phyloP scores from a whole-genome alignment of 2,888 invertebrate genomes.

The Stomorhina lunata region DNA sequence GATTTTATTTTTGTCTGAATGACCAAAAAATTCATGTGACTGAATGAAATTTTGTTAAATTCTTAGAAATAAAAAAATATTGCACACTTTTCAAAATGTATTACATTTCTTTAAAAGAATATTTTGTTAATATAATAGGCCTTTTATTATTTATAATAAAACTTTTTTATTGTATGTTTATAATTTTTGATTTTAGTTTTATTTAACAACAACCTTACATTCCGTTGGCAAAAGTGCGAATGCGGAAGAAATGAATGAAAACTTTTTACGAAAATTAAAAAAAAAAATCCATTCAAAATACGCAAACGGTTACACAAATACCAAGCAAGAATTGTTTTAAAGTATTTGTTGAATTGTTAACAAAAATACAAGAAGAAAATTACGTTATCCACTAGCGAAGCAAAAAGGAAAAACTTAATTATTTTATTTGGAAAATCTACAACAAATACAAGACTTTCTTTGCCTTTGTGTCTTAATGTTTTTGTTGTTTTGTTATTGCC shows the following conservation, averaged over 20 bases:
- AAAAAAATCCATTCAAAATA: no score
- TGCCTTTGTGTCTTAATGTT: background rate
- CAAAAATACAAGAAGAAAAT: background rate
- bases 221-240: slow-evolving; percentile 52
- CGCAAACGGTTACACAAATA: background rate
- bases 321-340: background rate
- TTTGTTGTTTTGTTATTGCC: slow-evolving; percentile 35
- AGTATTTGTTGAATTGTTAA: background rate
- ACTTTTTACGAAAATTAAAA: background rate
- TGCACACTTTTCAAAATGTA: slow-evolving; percentile 27
- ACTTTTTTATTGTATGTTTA: background rate
- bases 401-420: slow-evolving; percentile 11
- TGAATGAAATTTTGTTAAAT: slow-evolving; percentile 24
- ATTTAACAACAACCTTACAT: slow-evolving; percentile 38
- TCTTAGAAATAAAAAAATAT: slow-evolving; percentile 12
- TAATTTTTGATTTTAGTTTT: background rate
- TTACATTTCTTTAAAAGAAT: slow-evolving; percentile 5
- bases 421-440: background rate
- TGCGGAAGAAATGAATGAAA: slow-evolving; percentile 43
- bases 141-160: background rate
- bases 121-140: background rate
- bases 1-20: slow-evolving; percentile 32
- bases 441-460: slow-evolving; percentile 14
- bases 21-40: slow-evolving; percentile 61
- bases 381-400: slow-evolving; percentile 23